Conservation (phyloP, 2,797 vertebrate species). For the Arctocebus calabarensis region DNA sequence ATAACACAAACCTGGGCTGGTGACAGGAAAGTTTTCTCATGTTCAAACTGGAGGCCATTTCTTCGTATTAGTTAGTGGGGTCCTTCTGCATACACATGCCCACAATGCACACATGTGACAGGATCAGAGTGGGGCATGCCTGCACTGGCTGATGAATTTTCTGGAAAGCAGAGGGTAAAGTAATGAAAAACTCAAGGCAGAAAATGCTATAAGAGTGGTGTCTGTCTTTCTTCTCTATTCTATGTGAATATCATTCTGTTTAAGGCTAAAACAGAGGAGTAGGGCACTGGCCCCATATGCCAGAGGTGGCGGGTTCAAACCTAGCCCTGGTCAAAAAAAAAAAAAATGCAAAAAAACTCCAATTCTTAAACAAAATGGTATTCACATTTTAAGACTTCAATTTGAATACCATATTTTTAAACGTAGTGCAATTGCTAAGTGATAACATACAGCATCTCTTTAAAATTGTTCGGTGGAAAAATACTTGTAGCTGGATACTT, state of each 20-base stretch:
- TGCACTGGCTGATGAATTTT: not conserved
- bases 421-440: not conserved
- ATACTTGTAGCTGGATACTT: not conserved
- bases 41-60: not conserved
- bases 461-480: not conserved
- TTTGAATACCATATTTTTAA: not conserved
- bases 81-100: not conserved
- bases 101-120: not conserved
- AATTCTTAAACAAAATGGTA: no score
- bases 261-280: no score
- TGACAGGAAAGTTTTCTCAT: rapidly evolving
- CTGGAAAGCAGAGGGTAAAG: not conserved
- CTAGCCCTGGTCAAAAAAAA: no score
- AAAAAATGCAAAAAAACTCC: no score
- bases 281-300: no score
- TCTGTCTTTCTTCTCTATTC: no score
- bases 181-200: not conserved
- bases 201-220: not conserved
- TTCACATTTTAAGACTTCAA: slow-evolving; percentile 42
- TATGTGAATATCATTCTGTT: no score
- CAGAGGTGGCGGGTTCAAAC: no score
- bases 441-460: not conserved
- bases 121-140: not conserved
- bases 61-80: not conserved
- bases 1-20: not conserved